Evolutionary conservation across 1,140 invertebrate genomes (phyloP), one percentile per base, ranked within the genome.

Genomic region (Drosophila equinoxialis): DNA sequence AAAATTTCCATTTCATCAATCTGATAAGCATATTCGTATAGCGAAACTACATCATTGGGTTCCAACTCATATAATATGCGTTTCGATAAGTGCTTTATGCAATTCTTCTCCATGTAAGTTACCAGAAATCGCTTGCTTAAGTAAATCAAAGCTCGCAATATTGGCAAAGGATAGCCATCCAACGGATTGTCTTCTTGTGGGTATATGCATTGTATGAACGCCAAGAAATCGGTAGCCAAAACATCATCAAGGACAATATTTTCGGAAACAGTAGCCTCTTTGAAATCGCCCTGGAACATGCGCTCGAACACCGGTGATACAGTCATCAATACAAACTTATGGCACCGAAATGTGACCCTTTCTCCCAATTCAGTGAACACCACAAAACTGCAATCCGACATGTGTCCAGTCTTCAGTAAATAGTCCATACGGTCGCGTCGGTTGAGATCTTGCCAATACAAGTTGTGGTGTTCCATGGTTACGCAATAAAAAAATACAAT

Each of bases 241-340:
- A 79, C 69, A 73, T 79, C 77, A 23, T 79, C 69, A 8, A 79
- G 66, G 0, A 79, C 68, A 63, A 79, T 79, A 35, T 79, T 79
- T 0, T 79, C 68, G 6, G 73, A 14, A 4, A 17, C 41, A 5
- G 51, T 68, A 2, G 62, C 30, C 59, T 79, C 77, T 14, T 72
- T 62, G 20, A 76, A 79, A 4, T 69, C 59, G 6, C 77, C 77
- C 1, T 69, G 68, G 33, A 79, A 79, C 77, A 79, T 79, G 8
- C 77, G 77, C 23, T 76, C 77, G 45, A 79, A 79, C 7, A 79
- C 77, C 13, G 77, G 77, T 0, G 77, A 79, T 3, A 59, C 69
- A 59, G 65, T 72, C 58, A 79, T 79, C 3, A 79, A 70, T 6
- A 79, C 51, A 60, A 79, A 76, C 39, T 79, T 79, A 10, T 79